Percentiles rank a stretch among this genome's conserved stretches.
Evolutionary conservation across 2,113 vertebrate genomes (phyloP).

Genomic region (Anas platyrhynchos): DNA sequence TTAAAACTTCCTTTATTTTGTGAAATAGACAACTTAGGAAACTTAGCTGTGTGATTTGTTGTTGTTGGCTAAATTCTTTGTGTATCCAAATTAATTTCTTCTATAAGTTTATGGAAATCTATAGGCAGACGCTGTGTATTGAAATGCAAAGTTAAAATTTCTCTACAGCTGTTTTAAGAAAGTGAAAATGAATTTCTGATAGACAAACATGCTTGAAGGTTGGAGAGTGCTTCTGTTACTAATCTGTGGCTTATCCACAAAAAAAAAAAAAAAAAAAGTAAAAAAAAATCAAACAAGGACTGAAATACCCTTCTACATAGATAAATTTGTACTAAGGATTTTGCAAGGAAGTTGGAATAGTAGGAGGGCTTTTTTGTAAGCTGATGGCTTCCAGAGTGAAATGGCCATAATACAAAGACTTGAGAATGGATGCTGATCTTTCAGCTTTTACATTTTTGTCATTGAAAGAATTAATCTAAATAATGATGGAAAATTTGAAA

Average conservation of each 20-base stretch:
- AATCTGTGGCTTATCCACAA: background rate
- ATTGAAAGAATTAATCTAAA: background rate
- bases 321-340: background rate
- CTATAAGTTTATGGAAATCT: background rate
- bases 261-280: background rate
- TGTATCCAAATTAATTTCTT: slow-evolving; percentile 28
- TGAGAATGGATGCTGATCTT: background rate
- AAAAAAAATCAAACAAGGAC: background rate
- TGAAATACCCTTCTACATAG: background rate
- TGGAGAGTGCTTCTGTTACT: background rate
- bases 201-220: background rate
- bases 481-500: background rate
- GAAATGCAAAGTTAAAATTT: slow-evolving; percentile 10
- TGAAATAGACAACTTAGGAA: slow-evolving; percentile 27
- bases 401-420: background rate
- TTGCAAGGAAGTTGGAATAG: background rate
- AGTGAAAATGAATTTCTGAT: background rate
- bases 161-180: background rate
- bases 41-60: background rate
- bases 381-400: background rate
- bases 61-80: slow-evolving; percentile 30
- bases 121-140: background rate
- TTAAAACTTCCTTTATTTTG: slow-evolving; percentile 21
- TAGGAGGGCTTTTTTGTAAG: background rate
- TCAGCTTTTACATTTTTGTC: background rate